These are phyloP conservation scores for Oedothorax gibbosus DNA, from an alignment of 1,140 invertebrate genomes.

Conservation along the genomic window DNA sequence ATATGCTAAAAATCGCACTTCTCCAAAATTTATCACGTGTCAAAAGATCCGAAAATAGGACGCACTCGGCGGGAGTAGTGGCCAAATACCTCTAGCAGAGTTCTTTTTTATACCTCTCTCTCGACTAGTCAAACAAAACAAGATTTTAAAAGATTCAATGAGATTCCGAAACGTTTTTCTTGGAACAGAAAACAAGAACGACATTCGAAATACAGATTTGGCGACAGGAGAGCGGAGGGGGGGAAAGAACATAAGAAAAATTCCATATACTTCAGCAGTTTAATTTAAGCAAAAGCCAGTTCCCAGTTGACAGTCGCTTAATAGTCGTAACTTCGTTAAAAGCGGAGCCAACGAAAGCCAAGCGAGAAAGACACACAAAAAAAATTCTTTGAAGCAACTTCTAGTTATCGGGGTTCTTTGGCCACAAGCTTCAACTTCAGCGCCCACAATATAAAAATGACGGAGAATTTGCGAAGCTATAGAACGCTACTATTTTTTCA, in stretches of 20 bases:
- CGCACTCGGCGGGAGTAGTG: slow-evolving; percentile 18
- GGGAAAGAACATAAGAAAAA: neutral
- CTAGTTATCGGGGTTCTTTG: neutral
- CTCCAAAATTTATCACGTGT: slow-evolving; percentile 38
- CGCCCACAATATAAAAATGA: no score
- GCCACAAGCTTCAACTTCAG: no score
- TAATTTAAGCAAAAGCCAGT: slow-evolving; percentile 53
- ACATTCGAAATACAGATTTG: neutral
- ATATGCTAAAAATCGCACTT: slow-evolving; percentile 42
- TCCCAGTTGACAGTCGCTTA: slow-evolving; percentile 3
- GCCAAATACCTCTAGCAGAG: slow-evolving; percentile 46
- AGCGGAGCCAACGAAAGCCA: neutral
- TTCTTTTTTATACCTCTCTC: neutral
- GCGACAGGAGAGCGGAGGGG: neutral
- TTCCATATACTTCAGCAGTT: slow-evolving; percentile 41
- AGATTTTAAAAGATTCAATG: slow-evolving; percentile 10
- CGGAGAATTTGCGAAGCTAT: no score
- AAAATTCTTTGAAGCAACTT: neutral
- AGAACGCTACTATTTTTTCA: no score
- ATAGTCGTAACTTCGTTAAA: slow-evolving; percentile 10
- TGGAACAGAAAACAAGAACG: neutral
- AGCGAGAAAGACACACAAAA: neutral
- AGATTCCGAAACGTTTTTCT: slow-evolving; percentile 2
- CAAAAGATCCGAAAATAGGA: slow-evolving; percentile 36
- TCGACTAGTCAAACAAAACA: neutral